Evolutionary conservation across 2,113 vertebrate species (phyloP).

Genomic region (Dendropsophus ebraccatus): DNA sequence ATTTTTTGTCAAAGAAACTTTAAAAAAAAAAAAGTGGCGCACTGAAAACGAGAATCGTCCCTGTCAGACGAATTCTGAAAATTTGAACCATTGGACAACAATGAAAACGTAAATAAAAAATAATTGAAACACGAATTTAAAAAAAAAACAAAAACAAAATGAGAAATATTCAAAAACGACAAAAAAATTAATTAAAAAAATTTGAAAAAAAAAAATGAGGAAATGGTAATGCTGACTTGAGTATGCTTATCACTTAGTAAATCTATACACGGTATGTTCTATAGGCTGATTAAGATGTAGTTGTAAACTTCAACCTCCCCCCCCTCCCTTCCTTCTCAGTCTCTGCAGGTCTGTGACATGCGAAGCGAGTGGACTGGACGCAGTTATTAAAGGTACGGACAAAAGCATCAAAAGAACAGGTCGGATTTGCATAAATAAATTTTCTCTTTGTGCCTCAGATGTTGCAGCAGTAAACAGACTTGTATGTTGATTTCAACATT

Average conservation of each 20-base stretch:
- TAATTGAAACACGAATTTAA: too few relatives aligned
- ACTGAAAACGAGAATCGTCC: background rate
- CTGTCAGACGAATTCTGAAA: too few relatives aligned
- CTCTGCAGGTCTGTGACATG: background rate
- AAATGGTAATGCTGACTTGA: background rate
- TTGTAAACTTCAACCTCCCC: background rate
- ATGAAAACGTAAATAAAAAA: too few relatives aligned
- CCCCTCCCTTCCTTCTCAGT: background rate
- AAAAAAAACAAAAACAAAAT: background rate
- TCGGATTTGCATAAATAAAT: constrained; percentile 28
- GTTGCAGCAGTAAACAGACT: constrained; percentile 44
- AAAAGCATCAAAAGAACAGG: constrained; percentile 4
- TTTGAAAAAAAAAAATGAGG: background rate
- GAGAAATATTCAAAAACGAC: background rate
- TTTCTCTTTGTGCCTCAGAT: constrained; percentile 47
- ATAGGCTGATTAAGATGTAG: background rate
- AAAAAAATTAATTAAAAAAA: background rate
- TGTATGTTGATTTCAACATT: constrained; percentile 20
- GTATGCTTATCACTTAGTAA: background rate
- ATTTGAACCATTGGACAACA: too few relatives aligned
- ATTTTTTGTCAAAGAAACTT: background rate
- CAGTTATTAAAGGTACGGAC: constrained; percentile 42
- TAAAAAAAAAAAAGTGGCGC: too few relatives aligned
- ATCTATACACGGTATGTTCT: background rate
- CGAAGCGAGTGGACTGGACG: constrained; percentile 16